These are phyloP conservation scores for Tricholaema leucomelas DNA, from an alignment of 2,113 vertebrate species.

Conservation along the genomic window DNA sequence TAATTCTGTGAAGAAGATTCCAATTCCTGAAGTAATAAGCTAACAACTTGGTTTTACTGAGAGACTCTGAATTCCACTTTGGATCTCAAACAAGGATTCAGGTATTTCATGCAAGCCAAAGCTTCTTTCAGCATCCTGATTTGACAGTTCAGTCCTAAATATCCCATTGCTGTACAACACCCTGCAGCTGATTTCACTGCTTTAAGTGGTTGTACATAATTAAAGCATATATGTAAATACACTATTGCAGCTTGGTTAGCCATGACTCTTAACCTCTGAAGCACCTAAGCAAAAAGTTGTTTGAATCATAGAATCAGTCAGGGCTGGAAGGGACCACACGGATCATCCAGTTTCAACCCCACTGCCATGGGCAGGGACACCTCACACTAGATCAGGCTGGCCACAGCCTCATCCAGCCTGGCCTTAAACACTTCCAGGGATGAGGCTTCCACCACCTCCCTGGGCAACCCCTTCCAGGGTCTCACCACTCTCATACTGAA, in stretches of 20 bases:
- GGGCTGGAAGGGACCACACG: too few relatives aligned
- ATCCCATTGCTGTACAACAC: background rate
- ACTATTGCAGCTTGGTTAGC: background rate
- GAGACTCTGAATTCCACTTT: background rate
- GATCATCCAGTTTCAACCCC: too few relatives aligned
- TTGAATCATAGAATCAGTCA: too few relatives aligned
- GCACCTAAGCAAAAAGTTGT: background rate
- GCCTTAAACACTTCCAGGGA: too few relatives aligned
- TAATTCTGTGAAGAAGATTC: background rate
- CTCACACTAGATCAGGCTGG: too few relatives aligned
- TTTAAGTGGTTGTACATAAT: background rate
- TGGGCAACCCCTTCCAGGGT: too few relatives aligned
- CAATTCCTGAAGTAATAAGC: background rate
- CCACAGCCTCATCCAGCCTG: too few relatives aligned
- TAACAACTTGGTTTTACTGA: background rate
- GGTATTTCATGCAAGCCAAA: background rate
- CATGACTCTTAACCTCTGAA: background rate
- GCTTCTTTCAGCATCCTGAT: background rate
- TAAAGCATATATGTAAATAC: background rate
- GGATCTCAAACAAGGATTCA: background rate
- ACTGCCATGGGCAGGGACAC: too few relatives aligned
- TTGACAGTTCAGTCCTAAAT: background rate
- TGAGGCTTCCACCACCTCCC: too few relatives aligned
- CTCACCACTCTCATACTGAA: too few relatives aligned
- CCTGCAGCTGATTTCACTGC: background rate